phyloP scores from a whole-genome alignment of 2,888 invertebrate species.

The Acleris emargana region DNA sequence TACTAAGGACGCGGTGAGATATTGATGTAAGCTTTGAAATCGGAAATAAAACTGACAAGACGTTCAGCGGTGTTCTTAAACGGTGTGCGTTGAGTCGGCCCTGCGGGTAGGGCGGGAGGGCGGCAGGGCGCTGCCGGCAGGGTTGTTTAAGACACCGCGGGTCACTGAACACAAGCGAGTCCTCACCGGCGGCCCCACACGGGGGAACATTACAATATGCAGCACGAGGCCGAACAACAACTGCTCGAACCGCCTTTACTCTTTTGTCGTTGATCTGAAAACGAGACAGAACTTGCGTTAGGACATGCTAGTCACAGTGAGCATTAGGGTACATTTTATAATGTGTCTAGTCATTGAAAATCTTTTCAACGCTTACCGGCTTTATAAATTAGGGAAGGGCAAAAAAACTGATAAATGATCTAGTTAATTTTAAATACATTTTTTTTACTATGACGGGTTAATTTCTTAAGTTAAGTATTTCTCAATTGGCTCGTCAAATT shows the following conservation, averaged over 20 bases:
- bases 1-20: conserved; percentile 65
- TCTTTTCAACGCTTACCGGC: no score
- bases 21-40: conserved; percentile 64
- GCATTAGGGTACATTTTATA: no score
- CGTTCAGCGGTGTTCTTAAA: conserved; percentile 27
- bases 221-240: conserved; percentile 96
- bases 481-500: no score
- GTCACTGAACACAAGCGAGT: conserved; percentile 18
- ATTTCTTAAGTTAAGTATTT: no score
- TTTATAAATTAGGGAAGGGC: no score
- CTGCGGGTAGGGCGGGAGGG: not conserved
- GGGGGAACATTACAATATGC: conserved; percentile 91
- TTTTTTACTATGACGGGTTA: no score
- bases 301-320: not conserved
- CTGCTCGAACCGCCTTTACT: conserved; percentile 97
- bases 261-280: conserved; percentile 97
- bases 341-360: no score
- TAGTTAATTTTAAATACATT: no score
- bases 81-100: conserved; percentile 19
- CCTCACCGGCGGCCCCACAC: conserved; percentile 54
- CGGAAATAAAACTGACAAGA: conserved; percentile 50
- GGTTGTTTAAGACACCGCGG: conserved; percentile 8
- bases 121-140: not conserved
- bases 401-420: no score
- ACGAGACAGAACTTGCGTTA: conserved; percentile 42